Evolutionary conservation across 2,888 invertebrate genomes (phyloP), one percentile per base, ranked within the genome.

Genomic region (Panzeria rudis): DNA sequence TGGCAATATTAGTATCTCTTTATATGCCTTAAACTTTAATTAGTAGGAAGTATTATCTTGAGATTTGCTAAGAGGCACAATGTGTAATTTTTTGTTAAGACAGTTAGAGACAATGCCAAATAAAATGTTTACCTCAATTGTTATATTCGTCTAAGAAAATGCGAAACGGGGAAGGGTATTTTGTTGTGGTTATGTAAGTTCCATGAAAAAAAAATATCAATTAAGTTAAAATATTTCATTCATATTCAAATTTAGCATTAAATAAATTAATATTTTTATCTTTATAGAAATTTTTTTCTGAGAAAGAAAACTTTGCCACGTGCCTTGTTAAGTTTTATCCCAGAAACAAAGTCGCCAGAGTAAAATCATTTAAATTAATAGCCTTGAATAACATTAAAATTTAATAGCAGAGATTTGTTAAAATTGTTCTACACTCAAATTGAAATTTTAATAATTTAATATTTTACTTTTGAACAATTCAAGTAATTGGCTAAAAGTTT

Each of bases 61-160:
- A 44, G 6, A 44, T 44, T 44, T 44, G 5, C 3, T 44, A 38
- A 13, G 13, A 3, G 38, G 8, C 6, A 35, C 1, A 38, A 11
- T 38, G 3, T 38, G 44, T n/a, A 13, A 41, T 47, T 17, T 15
- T 17, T 7, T 23, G 20, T 52, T 52, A 11, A 52, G 7, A 41
- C 1, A n/a, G 69, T 77, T 69, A 77, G 47, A 41, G 52, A 56
- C 9, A 68, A 44, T 29, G 50, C 73, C 59, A 68, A 50, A 50
- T 52, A 54, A 50, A 52, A 56, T 23, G 6, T 66, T 82, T 82
- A 82, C 82, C 82, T 82, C 41, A 41, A 64, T 76, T 5, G 64
- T 73, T 73, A 59, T 11, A 59, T 73, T 71, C 72, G 13, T 73
- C 82, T 82, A 35, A 47, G 35, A 59, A 32, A 7, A 76, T 54